Evolutionary conservation across 1,140 invertebrate species (phyloP).

Genomic region (Riptortus pedestris): DNA sequence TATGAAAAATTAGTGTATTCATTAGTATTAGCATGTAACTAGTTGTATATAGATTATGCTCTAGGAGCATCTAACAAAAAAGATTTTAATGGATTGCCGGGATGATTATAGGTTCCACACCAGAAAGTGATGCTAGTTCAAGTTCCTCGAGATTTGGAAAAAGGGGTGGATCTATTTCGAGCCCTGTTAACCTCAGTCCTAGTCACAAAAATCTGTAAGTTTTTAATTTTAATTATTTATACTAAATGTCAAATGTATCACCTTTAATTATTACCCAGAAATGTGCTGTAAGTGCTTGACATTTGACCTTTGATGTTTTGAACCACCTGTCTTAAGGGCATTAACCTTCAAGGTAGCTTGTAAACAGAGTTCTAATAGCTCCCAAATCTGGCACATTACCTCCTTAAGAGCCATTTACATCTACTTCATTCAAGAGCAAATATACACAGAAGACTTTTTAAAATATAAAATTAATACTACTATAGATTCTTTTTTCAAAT

Average conservation of each 20-base stretch:
- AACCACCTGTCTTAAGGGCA: not conserved
- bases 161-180: not conserved
- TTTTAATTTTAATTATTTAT: no score
- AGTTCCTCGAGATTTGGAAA: slow-evolving; percentile 6
- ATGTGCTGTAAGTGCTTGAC: no score
- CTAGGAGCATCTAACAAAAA: not conserved
- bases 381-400: no score
- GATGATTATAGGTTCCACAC: slow-evolving; percentile 12
- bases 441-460: no score
- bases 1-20: not conserved
- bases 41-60: not conserved
- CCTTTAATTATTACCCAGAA: no score
- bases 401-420: no score
- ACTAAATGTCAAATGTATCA: no score
- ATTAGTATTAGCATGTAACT: not conserved
- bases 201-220: slow-evolving; percentile 17
- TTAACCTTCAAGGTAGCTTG: not conserved
- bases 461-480: no score
- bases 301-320: not conserved
- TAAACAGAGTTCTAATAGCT: no score
- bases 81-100: slow-evolving; percentile 12
- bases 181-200: slow-evolving; percentile 8
- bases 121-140: slow-evolving; percentile 16
- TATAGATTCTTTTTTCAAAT: no score
- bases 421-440: no score